These are phyloP conservation scores for Gallinago nigripennis DNA, from an alignment of 2,797 vertebrate species.

Conservation along the genomic window DNA sequence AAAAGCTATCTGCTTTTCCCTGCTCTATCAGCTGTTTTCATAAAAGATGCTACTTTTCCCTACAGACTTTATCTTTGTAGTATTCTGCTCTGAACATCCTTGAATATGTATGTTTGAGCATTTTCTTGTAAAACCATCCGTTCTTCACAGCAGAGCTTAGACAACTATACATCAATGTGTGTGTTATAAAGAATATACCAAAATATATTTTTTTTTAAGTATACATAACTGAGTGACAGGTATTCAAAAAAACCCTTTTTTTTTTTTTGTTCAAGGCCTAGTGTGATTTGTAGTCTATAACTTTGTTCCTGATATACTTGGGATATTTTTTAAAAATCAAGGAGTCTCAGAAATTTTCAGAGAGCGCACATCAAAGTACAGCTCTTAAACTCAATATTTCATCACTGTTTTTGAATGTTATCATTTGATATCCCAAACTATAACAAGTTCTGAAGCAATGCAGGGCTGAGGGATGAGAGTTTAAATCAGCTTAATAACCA, in stretches of 20 bases:
- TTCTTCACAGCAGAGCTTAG: neutral
- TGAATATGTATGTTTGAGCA: neutral
- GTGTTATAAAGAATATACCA: neutral
- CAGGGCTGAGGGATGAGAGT: neutral
- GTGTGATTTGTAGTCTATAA: neutral
- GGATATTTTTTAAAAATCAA: neutral
- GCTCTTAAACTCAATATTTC: neutral
- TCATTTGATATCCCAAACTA: neutral
- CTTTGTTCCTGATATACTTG: neutral
- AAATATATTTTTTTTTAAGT: neutral
- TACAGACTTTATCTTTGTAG: neutral
- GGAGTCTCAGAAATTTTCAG: neutral
- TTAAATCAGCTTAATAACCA: neutral
- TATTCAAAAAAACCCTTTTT: rapidly evolving
- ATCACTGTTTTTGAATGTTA: neutral
- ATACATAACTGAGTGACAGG: neutral
- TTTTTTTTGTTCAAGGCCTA: neutral
- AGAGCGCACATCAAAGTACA: neutral
- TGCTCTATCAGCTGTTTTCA: neutral
- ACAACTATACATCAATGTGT: neutral
- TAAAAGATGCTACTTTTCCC: neutral
- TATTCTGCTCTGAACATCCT: neutral
- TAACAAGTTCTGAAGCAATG: neutral
- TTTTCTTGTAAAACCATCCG: neutral
- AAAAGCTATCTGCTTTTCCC: neutral